These are phyloP conservation scores for Propithecus perrieri DNA, from an alignment of 2,797 vertebrate genomes.

Conservation along the genomic window DNA sequence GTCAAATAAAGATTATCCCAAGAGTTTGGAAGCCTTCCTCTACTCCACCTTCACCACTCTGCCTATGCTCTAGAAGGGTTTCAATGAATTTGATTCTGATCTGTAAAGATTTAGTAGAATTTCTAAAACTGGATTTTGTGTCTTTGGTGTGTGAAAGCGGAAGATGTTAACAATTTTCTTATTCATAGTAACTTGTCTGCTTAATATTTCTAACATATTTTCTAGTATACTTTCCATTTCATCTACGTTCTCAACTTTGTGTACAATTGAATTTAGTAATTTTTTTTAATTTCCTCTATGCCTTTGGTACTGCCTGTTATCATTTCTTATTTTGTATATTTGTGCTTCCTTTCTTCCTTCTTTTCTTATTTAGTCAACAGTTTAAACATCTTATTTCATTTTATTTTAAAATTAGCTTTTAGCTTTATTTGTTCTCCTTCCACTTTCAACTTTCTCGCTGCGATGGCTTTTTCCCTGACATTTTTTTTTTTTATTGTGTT, in stretches of 20 bases:
- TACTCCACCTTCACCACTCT: fast-evolving
- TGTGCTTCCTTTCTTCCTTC: not conserved
- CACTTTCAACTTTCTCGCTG: not conserved
- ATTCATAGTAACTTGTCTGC: not conserved
- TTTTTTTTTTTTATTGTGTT: not conserved
- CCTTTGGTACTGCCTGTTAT: not conserved
- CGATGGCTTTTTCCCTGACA: not conserved
- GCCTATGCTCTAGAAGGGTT: not conserved
- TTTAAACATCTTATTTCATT: not conserved
- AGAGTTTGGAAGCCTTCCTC: not conserved
- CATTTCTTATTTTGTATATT: not conserved
- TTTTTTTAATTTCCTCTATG: not conserved
- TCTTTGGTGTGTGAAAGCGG: not conserved
- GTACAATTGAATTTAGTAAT: not conserved
- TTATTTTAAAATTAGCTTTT: not conserved
- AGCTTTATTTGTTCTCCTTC: not conserved
- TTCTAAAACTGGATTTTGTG: conserved; percentile 6
- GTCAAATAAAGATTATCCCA: not conserved
- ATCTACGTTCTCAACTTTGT: not conserved
- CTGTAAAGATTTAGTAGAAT: not conserved
- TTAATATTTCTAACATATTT: not conserved
- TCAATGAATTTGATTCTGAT: not conserved
- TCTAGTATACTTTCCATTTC: not conserved
- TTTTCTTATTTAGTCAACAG: not conserved
- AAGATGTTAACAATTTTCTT: not conserved